A percentile compares a stretch with the other conserved stretches of the same genome.
Evolutionary conservation across 2,113 vertebrate species (phyloP).

Genomic region (Hemiprocne comata): DNA sequence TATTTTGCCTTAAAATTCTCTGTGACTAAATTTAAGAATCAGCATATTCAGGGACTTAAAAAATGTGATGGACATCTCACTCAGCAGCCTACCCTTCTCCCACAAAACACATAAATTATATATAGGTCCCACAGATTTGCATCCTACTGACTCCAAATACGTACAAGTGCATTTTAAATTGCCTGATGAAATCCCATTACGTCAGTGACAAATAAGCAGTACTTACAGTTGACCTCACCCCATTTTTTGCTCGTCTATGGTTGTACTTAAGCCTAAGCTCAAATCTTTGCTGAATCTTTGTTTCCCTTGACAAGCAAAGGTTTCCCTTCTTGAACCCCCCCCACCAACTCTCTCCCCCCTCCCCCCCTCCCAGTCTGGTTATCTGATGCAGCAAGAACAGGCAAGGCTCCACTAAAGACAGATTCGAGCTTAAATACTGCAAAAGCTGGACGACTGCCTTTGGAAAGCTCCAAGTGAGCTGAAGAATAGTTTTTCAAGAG

Average conservation of each 20-base stretch:
- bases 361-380: not conserved
- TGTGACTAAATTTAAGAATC: not conserved
- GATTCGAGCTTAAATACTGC: not conserved
- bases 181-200: not conserved
- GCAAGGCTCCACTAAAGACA: not conserved
- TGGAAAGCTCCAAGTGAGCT: not conserved
- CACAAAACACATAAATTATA: not conserved
- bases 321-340: not conserved
- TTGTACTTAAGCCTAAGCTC: not conserved
- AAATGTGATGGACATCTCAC: not conserved
- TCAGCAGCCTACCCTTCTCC: not conserved
- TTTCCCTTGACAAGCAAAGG: not conserved
- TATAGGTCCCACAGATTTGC: not conserved
- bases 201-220: not conserved
- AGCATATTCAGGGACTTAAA: not conserved
- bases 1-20: not conserved
- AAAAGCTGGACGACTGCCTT: not conserved
- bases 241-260: not conserved
- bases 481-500: not conserved
- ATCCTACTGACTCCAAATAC: not conserved
- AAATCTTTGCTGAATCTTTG: not conserved
- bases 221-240: not conserved
- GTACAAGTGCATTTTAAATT: not conserved
- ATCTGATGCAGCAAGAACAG: not conserved
- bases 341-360: too few species aligned